Base-by-base conservation (phyloP, 1,140 invertebrate species). In the Arion vulgaris region DNA sequence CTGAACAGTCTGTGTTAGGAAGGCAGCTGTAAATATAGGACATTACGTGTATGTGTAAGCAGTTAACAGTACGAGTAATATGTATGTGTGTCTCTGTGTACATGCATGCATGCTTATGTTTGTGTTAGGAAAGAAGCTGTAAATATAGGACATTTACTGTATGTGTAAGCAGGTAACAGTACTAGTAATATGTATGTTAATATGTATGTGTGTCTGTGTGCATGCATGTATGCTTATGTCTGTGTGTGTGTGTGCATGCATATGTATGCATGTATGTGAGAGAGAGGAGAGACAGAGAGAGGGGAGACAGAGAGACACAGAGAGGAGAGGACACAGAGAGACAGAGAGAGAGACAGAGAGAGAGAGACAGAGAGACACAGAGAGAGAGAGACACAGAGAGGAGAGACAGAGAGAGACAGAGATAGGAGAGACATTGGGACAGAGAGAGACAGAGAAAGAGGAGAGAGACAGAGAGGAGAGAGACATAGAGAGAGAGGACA, bases 1-100 rank as follows among this genome's bases (percentile, higher is more conserved):
- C 93, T 97, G 98, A 76, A 99, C 96, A 66, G 98, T 99, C 94
- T 99, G 98, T 89, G 98, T 99, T 85, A 99, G 94, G 94, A 99
- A 99, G 87, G 98, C 98, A 90, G 98, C 98, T 95, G 91, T 83
- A 53, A 38, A n/a, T 23, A 41, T 57, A 57, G 9, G 2, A 19
- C 53, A 57, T 4, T 57, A n/a, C 23, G 53, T 57, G 19, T 57
- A n/a, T 57, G 53, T 19, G 53, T 19, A 23, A 23, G 53, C 4
- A 23, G 7, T 57, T 19, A 23, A n/a, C 9, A n/a, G 2, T 57
- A 1, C 26, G 23, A 23, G 53, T 57, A 23, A 23, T 23, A 23
- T 57, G 53, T 57, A n/a, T 57, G 53, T 57, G 2, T 57, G 53
- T 19, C 53, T 19, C 2, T 19, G 53, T n/a, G 53, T 9, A 2